Base-by-base conservation (phyloP, 2,888 invertebrate genomes). In the Fragum fragum region DNA sequence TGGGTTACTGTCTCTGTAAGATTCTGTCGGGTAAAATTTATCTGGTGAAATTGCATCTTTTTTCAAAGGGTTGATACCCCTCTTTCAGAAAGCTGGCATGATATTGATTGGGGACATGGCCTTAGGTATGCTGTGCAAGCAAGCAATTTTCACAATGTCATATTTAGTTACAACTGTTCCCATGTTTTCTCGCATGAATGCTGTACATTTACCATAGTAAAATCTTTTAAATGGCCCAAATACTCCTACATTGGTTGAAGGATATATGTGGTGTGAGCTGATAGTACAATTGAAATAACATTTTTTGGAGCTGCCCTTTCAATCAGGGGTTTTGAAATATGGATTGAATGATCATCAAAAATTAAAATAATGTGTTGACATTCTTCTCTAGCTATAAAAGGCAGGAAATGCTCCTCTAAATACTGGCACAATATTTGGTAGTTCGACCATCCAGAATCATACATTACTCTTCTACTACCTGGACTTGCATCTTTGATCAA, bases 221-320 rank as follows among this genome's bases (percentile, higher is more conserved):
- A 63, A 14, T 23, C 11, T 29, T n/a, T 83, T 76, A 28, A 80
- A 80, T 6, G 80, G 83, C 1, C 77, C 77, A 61, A 74, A 83
- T 16, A 80, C 32, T n/a, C 66, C 52, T 0, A 70, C 79, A 69
- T 84, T 80, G 81, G 81, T 61, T 84, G 78, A 1, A 81, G 52
- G 0, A 80, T 0, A 73, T 81, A 73, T 16, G 73, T 76, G 6
- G 68, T 71, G 23, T 81, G 84, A 16, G 81, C 77, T 9, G 83
- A 78, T 16, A 79, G 42, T 11, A 80, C 69, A 73, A 84, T 79
- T 9, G 75, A 16, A 16, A 84, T 55, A 28, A 75, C 32, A 2
- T 42, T 47, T 1, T 61, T 26, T 14, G 63, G 59, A 16, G 32
- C 70, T 18, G 76, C 79, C 76, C 78, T 73, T 9, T 77, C 53